A percentile compares a stretch with the other conserved stretches of the same genome.
Conservation (phyloP, 1,140 invertebrate genomes). For the Atta colombica region DNA sequence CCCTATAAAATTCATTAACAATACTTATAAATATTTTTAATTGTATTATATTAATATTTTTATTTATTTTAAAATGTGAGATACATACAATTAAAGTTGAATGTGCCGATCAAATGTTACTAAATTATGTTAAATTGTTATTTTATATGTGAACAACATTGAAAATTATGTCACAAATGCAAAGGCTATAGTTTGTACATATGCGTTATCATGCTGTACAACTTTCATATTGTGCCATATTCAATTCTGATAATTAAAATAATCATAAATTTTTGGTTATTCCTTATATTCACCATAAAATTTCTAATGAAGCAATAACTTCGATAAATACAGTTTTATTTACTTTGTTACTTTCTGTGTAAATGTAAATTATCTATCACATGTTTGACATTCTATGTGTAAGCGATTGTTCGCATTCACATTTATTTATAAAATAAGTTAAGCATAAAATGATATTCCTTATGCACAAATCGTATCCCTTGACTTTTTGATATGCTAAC, state of each 20-base stretch:
- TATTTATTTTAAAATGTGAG: not conserved
- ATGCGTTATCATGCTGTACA: not conserved
- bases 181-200: not conserved
- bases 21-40: not conserved
- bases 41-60: not conserved
- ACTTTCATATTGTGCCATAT: not conserved
- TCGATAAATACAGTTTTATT: constrained; percentile 17
- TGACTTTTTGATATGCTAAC: not conserved
- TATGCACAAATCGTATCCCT: constrained; percentile 2
- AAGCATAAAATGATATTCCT: constrained; percentile 9
- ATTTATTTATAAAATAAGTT: constrained; percentile 40
- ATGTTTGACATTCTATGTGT: constrained; percentile 20
- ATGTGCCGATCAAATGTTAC: not conserved
- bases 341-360: not conserved
- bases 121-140: constrained; percentile 17
- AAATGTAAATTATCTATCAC: constrained; percentile 40
- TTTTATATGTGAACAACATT: not conserved
- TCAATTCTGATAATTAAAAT: not conserved
- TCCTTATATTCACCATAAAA: not conserved
- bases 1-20: not conserved
- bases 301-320: not conserved
- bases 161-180: not conserved
- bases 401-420: not conserved
- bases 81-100: not conserved
- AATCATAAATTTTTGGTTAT: not conserved